Evolutionary conservation across 2,888 invertebrate genomes (phyloP), one percentile per base, ranked within the genome.

Genomic region (Archips xylosteana): DNA sequence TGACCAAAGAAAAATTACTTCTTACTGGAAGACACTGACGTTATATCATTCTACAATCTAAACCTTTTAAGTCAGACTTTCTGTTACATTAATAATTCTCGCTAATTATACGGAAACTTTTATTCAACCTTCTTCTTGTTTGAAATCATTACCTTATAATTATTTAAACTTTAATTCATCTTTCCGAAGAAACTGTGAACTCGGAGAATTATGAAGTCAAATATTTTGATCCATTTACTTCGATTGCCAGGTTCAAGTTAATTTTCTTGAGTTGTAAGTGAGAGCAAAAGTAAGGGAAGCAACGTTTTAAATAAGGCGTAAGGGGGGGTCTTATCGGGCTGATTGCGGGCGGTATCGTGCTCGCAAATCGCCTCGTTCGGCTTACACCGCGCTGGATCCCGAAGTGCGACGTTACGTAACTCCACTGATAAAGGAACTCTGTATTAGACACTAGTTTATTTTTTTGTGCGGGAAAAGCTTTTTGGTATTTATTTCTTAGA

Each of bases 261-360:
- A 74, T 70, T 70, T 74, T 73, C 68, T 39, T 9, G 71, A 60
- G 59, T 60, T 71, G 57, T 36, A 64, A 64, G 49, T 59, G 45
- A 62, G 72, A 54, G 51, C 39, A 67, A 72, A 54, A 63, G 68
- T 59, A 63, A 73, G 67, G 67, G 66, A 70, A 70, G 87, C 84
- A 88, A 86, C 83, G 84, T 84, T 89, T 89, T 85, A 87, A 87
- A 86, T 84, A 82, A 85, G 78, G 78, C 71, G 76, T 71, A 74
- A 76, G 74, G 78, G 82, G 49, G 49, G 49, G 49, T 54, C 87
- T 88, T 89, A 89, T 89, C 88, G 87, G 79, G 81, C 82, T 86
- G 85, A 84, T 85, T 87, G 87, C 84, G 87, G 70, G 88, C 80
- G 83, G 83, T 82, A 83, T 82, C 83, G 80, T 78, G 72, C 79